Evolutionary conservation across 2,888 invertebrate genomes (phyloP).

Genomic region (Drosophila cognata): DNA sequence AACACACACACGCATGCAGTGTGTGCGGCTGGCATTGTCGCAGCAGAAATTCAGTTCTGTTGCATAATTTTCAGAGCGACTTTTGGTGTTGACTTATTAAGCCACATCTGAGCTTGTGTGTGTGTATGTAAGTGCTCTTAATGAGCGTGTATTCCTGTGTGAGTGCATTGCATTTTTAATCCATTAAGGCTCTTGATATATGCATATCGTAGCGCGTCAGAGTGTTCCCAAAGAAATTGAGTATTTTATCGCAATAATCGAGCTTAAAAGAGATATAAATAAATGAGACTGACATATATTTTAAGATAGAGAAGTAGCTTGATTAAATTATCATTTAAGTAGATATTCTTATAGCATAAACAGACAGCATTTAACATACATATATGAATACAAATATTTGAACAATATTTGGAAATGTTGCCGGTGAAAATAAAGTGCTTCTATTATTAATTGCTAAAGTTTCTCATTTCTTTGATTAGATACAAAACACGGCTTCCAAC

Average conservation of each 20-base stretch:
- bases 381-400: not conserved
- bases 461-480: not conserved
- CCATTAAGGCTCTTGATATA: conserved; percentile 48
- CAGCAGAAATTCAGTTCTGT: conserved; percentile 40
- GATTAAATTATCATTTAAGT: not conserved
- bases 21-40: conserved; percentile 17
- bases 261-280: not conserved
- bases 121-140: conserved; percentile 8
- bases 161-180: conserved; percentile 49
- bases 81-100: conserved; percentile 45
- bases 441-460: not conserved
- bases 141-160: conserved; percentile 21
- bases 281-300: not conserved
- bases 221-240: not conserved
- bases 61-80: conserved; percentile 37
- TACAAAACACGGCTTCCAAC: not conserved
- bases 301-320: not conserved
- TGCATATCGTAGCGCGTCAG: conserved; percentile 22
- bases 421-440: not conserved
- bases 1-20: conserved; percentile 10
- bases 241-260: not conserved
- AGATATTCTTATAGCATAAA: not conserved
- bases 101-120: conserved; percentile 15
- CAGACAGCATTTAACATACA: not conserved
- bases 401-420: not conserved